phyloP scores from a whole-genome alignment of 2,888 invertebrate genomes.

The Lobophora halterata region DNA sequence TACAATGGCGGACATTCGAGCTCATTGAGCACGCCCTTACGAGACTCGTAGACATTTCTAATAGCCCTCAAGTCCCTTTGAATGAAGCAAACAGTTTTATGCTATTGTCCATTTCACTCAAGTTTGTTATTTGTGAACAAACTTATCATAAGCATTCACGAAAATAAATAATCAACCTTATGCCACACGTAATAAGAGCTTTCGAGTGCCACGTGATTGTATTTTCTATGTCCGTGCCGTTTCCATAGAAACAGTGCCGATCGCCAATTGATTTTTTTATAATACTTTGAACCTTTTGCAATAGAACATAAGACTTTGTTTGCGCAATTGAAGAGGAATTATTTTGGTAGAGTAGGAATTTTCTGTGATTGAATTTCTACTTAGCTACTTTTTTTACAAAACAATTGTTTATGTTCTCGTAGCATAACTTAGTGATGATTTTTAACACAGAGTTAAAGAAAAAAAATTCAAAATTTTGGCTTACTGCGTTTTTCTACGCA shows the following conservation, averaged over 20 bases:
- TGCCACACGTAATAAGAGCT: constrained; percentile 7
- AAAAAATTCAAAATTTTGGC: too few relatives aligned
- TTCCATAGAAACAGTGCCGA: constrained; percentile 57
- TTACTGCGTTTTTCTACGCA: too few relatives aligned
- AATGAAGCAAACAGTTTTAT: constrained; percentile 74
- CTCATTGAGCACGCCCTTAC: constrained; percentile 41
- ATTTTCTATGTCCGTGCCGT: constrained; percentile 60
- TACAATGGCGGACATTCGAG: constrained; percentile 42
- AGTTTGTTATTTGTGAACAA: constrained; percentile 55
- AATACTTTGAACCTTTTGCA: constrained; percentile 27
- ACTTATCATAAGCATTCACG: constrained; percentile 26
- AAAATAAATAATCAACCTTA: constrained; percentile 35
- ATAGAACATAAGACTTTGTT: constrained; percentile 15
- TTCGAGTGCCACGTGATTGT: constrained; percentile 22
- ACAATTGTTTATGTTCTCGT: constrained; percentile 17
- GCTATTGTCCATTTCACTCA: constrained; percentile 67
- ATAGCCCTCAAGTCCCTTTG: constrained; percentile 70
- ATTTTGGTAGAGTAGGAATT: constrained; percentile 29
- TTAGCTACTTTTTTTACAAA: constrained; percentile 34
- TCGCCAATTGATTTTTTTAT: constrained; percentile 39
- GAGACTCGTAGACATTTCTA: constrained; percentile 69
- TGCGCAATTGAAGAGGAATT: constrained; percentile 13
- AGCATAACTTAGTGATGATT: too few relatives aligned
- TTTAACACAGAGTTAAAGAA: too few relatives aligned
- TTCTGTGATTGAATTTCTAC: constrained; percentile 47